phyloP scores from a whole-genome alignment of 2,888 invertebrate genomes.

The Eristalis arbustorum region DNA sequence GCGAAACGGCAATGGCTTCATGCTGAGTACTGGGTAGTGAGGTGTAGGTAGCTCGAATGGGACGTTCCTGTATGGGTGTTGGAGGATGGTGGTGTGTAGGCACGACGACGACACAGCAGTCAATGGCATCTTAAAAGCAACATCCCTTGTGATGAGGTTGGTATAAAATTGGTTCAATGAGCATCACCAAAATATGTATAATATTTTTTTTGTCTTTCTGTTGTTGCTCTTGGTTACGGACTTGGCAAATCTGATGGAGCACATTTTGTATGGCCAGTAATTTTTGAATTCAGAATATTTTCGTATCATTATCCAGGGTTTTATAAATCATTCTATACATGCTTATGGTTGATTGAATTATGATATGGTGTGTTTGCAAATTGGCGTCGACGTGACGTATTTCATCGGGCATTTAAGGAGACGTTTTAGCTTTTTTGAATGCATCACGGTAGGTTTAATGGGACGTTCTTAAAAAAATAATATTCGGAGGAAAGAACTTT shows the following conservation, averaged over 20 bases:
- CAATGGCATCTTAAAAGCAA: constrained; percentile 61
- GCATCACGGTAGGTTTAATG: too few species aligned
- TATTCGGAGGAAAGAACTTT: too few species aligned
- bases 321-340: not conserved
- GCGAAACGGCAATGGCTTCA: constrained; percentile 59
- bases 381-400: not conserved
- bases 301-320: not conserved
- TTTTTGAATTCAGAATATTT: not conserved
- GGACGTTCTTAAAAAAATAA: too few species aligned
- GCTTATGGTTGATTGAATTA: not conserved
- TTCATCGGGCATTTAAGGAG: not conserved
- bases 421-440: too few species aligned
- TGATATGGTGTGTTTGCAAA: not conserved
- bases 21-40: constrained; percentile 29
- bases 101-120: constrained; percentile 30
- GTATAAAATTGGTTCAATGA: constrained; percentile 55
- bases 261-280: constrained; percentile 13
- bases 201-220: not conserved
- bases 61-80: not conserved
- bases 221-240: constrained; percentile 8
- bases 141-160: constrained; percentile 54
- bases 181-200: not conserved
- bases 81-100: constrained; percentile 2
- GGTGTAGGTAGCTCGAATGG: not conserved
- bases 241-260: constrained; percentile 6